These are phyloP conservation scores for Blastobasis lacticolella DNA, from an alignment of 2,888 invertebrate genomes.

Conservation along the genomic window DNA sequence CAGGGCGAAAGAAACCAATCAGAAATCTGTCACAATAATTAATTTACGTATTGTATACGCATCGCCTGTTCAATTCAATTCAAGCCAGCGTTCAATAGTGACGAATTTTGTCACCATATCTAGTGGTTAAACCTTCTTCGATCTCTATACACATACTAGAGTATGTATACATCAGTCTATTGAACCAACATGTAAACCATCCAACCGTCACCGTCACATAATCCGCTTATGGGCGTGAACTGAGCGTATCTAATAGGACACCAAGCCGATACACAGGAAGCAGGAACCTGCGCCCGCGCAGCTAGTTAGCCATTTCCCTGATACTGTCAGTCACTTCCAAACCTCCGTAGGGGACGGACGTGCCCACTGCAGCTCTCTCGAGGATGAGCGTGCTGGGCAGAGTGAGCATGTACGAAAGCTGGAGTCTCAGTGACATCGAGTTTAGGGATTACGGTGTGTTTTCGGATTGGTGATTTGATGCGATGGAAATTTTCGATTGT, in stretches of 20 bases:
- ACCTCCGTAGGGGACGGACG: slow-evolving; percentile 28
- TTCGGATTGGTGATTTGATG: background rate
- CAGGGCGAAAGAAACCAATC: too few relatives aligned
- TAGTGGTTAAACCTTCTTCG: too few relatives aligned
- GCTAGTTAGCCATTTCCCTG: slow-evolving; percentile 32
- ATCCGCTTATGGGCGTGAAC: slow-evolving; percentile 23
- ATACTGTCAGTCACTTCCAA: slow-evolving; percentile 40
- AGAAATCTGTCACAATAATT: too few relatives aligned
- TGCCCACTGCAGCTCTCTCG: slow-evolving; percentile 16
- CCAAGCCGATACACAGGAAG: slow-evolving; percentile 31
- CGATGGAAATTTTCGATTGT: too few relatives aligned
- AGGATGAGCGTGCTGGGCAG: slow-evolving; percentile 34
- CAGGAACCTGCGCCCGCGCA: slow-evolving; percentile 39
- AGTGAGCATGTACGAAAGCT: slow-evolving; percentile 23
- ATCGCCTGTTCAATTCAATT: too few relatives aligned
- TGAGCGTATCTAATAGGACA: slow-evolving; percentile 40
- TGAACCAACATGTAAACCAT: too few relatives aligned
- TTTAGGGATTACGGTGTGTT: slow-evolving; percentile 15
- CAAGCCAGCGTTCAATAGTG: too few relatives aligned
- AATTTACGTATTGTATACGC: too few relatives aligned
- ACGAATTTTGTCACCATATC: too few relatives aligned
- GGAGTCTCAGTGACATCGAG: slow-evolving; percentile 25
- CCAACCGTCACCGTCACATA: background rate
- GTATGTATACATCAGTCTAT: too few relatives aligned
- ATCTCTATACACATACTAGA: too few relatives aligned